These are phyloP conservation scores for Indicator maculatus DNA, from an alignment of 2,113 vertebrate genomes.

Conservation along the genomic window DNA sequence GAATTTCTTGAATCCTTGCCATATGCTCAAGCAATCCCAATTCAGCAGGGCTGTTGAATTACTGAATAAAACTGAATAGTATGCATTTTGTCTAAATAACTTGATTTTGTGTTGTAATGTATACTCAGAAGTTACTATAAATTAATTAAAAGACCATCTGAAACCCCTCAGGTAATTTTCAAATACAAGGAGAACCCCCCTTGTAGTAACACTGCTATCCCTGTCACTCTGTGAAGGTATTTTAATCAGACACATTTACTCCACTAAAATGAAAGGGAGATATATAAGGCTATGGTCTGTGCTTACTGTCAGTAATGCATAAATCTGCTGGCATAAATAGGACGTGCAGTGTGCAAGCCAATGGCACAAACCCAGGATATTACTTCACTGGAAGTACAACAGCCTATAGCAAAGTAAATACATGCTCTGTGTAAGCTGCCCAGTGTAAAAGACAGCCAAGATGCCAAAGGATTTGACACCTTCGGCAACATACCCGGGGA, in stretches of 20 bases:
- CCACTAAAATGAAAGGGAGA: neutral
- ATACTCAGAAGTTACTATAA: constrained; percentile 37
- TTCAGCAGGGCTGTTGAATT: neutral
- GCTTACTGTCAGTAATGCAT: neutral
- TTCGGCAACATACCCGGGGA: constrained; percentile 33
- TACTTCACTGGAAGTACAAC: neutral
- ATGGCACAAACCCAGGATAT: neutral
- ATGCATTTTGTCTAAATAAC: constrained; percentile 30
- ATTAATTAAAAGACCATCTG: constrained; percentile 58
- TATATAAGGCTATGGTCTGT: neutral
- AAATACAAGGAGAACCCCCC: constrained; percentile 1
- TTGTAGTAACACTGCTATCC: neutral
- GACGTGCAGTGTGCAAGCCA: neutral
- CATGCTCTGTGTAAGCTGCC: constrained; percentile 9
- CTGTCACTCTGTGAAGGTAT: constrained; percentile 38
- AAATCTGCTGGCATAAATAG: constrained; percentile 14
- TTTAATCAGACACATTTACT: constrained; percentile 49
- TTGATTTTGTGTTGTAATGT: constrained; percentile 36
- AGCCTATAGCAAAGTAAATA: constrained; percentile 7
- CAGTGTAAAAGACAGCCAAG: constrained; percentile 13
- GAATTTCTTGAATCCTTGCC: constrained; percentile 29
- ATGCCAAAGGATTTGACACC: constrained; percentile 9
- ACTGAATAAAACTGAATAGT: neutral
- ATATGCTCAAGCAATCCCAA: neutral
- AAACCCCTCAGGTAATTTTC: constrained; percentile 57